Percentiles rank a stretch among this genome's conserved stretches.
Conservation (phyloP, 2,113 vertebrate genomes). For the Oncorhynchus masou region DNA sequence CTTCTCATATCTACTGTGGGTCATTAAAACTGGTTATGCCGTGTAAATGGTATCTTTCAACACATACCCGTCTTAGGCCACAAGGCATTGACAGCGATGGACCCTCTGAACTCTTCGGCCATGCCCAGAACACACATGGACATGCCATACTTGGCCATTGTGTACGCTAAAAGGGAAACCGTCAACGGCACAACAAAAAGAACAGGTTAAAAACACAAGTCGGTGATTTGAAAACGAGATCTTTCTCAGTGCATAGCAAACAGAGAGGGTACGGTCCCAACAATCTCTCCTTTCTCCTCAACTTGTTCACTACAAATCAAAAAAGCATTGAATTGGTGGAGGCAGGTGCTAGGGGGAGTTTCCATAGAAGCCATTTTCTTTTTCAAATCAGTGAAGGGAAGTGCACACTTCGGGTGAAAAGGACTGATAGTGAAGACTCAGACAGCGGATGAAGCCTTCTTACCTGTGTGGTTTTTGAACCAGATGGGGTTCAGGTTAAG, state of each 20-base stretch:
- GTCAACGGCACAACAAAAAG: not conserved
- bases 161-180: constrained; percentile 79
- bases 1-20: not conserved
- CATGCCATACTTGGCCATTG: constrained; percentile 98
- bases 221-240: too few species aligned
- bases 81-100: constrained; percentile 93
- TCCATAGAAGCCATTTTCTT: too few species aligned
- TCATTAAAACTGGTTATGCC: not conserved
- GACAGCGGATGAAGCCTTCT: too few species aligned
- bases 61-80: constrained; percentile 92
- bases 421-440: too few species aligned
- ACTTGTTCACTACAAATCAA: too few species aligned
- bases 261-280: too few species aligned
- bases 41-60: not conserved
- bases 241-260: too few species aligned
- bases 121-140: constrained; percentile 98
- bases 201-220: not conserved
- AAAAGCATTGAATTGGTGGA: too few species aligned
- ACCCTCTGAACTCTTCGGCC: constrained; percentile 95
- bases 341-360: too few species aligned
- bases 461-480: constrained; percentile 94
- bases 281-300: not conserved
- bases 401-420: too few species aligned
- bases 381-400: too few species aligned
- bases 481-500: constrained; percentile 93